A percentile compares a stretch with the other conserved stretches of the same genome.
Evolutionary conservation across 2,113 vertebrate species (phyloP).

Genomic region (Numida meleagris): DNA sequence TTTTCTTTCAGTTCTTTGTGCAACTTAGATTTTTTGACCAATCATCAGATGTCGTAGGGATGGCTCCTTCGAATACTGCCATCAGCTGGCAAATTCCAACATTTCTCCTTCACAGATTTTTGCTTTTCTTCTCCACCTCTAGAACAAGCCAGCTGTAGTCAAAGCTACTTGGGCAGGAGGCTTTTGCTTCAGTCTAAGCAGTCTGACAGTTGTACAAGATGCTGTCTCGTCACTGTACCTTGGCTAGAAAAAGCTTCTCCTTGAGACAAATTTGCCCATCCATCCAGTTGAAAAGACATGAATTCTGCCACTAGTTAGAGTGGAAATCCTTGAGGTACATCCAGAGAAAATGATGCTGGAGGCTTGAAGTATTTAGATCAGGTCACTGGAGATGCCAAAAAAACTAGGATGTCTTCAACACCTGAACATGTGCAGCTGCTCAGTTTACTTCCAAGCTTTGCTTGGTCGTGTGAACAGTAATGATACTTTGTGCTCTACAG

Average conservation of each 20-base stretch:
- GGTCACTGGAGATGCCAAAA: not conserved
- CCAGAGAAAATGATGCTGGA: not conserved
- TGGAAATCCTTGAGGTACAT: not conserved
- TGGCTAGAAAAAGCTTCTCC: not conserved
- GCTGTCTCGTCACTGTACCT: not conserved
- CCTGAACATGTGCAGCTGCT: not conserved
- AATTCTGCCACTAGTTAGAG: not conserved
- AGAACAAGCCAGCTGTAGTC: not conserved
- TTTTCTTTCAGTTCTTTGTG: not conserved
- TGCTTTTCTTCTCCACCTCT: not conserved
- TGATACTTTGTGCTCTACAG: not conserved
- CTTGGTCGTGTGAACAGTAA: not conserved
- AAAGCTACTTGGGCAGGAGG: not conserved
- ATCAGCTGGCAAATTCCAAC: slow-evolving; percentile 64
- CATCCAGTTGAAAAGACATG: not conserved
- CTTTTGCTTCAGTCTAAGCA: not conserved
- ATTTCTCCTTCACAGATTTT: not conserved
- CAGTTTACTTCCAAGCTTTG: not conserved
- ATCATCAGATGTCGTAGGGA: not conserved
- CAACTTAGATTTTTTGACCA: not conserved
- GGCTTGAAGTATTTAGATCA: not conserved
- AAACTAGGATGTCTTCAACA: not conserved
- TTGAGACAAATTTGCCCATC: not conserved
- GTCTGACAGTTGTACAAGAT: not conserved
- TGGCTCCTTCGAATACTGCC: slow-evolving; percentile 53